phyloP scores from a whole-genome alignment of 2,113 vertebrate genomes.

The Anseranas semipalmata region DNA sequence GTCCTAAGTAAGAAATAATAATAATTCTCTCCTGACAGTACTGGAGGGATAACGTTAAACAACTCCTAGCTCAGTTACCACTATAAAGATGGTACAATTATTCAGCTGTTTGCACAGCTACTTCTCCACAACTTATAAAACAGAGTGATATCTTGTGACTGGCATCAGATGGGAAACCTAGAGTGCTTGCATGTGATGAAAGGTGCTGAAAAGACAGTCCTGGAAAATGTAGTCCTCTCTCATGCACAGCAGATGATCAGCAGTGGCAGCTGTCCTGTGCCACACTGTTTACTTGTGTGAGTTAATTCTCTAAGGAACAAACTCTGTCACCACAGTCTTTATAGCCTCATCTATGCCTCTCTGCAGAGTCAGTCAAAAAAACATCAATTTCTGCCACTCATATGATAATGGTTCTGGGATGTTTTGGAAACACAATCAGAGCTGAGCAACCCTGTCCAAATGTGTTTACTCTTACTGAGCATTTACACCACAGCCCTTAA shows the following conservation, averaged over 20 bases:
- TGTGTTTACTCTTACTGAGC: background rate
- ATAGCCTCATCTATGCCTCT: background rate
- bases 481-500: background rate
- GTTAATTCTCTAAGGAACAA: background rate
- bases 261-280: background rate
- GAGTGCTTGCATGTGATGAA: background rate
- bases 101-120: background rate
- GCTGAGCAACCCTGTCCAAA: background rate
- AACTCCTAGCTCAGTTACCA: background rate
- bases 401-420: background rate
- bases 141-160: background rate
- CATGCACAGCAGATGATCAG: background rate
- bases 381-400: background rate
- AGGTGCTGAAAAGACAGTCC: slow-evolving; percentile 11
- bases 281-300: background rate
- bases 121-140: background rate
- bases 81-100: background rate
- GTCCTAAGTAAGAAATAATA: background rate
- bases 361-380: background rate
- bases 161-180: background rate
- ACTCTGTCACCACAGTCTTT: background rate
- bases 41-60: background rate
- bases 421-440: background rate
- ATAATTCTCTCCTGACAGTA: background rate
- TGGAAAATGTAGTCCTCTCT: background rate